These are phyloP conservation scores for Ceratina calcarata DNA, from an alignment of 1,140 invertebrate genomes.

Conservation along the genomic window DNA sequence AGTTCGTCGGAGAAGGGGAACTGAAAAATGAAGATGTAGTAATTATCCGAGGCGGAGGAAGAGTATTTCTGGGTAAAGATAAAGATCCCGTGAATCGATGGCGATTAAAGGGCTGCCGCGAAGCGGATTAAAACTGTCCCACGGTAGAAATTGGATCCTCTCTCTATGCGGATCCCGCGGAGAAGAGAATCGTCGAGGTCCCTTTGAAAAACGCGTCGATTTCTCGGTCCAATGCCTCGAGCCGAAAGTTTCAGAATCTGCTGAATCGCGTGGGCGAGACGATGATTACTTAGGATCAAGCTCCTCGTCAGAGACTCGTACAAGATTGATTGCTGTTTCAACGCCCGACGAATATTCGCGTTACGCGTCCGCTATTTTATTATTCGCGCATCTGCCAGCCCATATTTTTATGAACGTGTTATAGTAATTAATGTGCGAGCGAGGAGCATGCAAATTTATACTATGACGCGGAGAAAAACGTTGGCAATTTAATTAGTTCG, in stretches of 20 bases:
- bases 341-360: too few species aligned
- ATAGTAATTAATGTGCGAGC: too few species aligned
- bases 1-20: neutral
- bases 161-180: neutral
- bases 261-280: too few species aligned
- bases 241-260: neutral
- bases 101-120: neutral
- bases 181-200: neutral
- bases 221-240: neutral
- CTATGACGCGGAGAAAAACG: too few species aligned
- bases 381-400: too few species aligned
- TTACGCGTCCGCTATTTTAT: too few species aligned
- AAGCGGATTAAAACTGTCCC: neutral
- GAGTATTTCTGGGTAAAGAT: neutral
- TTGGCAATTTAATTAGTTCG: too few species aligned
- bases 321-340: too few species aligned
- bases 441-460: too few species aligned
- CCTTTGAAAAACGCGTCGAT: conserved; percentile 1
- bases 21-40: neutral
- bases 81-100: neutral
- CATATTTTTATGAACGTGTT: too few species aligned
- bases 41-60: conserved; percentile 18
- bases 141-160: conserved; percentile 17
- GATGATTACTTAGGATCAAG: neutral
- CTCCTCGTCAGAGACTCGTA: too few species aligned